Evolutionary conservation across 1,140 invertebrate genomes (phyloP).

Genomic region (Aphis craccivora): DNA sequence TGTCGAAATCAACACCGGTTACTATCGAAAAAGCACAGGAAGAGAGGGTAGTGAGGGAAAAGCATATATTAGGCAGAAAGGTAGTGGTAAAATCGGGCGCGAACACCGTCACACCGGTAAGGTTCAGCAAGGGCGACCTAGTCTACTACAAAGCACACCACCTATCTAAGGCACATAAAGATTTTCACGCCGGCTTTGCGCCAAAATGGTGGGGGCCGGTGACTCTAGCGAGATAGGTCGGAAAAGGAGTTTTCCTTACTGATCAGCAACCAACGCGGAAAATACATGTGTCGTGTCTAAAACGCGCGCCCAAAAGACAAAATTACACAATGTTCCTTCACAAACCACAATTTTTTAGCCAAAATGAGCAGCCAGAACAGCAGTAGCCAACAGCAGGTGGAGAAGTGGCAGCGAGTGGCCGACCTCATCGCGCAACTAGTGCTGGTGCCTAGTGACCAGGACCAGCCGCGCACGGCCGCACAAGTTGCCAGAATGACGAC

Average conservation of each 20-base stretch:
- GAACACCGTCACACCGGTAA: background rate
- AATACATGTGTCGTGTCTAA: background rate
- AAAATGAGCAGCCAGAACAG: too few relatives aligned
- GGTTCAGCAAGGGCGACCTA: background rate
- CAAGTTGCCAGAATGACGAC: too few relatives aligned
- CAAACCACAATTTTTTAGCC: too few relatives aligned
- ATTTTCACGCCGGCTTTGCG: background rate
- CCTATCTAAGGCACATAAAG: background rate
- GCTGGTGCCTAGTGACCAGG: too few relatives aligned
- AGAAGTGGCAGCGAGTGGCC: too few relatives aligned
- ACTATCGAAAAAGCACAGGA: too few relatives aligned
- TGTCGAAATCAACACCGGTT: fast-evolving
- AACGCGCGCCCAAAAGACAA: background rate
- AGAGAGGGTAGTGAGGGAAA: too few relatives aligned
- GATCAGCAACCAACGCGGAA: background rate
- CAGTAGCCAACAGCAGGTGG: too few relatives aligned
- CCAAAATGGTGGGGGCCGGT: background rate
- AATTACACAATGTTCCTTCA: too few relatives aligned
- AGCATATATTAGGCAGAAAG: fast-evolving
- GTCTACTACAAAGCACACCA: background rate
- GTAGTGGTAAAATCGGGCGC: too few relatives aligned
- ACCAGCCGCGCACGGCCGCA: too few relatives aligned
- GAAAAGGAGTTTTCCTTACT: background rate
- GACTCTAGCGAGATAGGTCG: background rate
- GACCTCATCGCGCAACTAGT: too few relatives aligned